Evolutionary conservation across 2,797 vertebrate genomes (phyloP), one percentile per base, ranked within the genome.

Genomic region (Xenentodon cancila): DNA sequence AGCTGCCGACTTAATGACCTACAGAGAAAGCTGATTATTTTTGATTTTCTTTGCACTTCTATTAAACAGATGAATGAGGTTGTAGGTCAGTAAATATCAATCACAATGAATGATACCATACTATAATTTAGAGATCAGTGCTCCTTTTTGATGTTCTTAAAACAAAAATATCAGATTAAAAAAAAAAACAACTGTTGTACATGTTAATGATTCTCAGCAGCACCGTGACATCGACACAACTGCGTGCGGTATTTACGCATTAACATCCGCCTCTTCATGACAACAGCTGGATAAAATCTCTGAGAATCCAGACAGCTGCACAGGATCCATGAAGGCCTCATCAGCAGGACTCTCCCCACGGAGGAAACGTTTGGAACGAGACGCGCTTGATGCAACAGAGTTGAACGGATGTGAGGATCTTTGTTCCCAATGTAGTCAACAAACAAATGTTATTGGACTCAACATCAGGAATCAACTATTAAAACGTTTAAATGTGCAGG

Each of bases 241-340:
- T n/a, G 20, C 9, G 9, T 16, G 19, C 27, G n/a, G 15, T 21
- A 4, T n/a, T 42, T 12, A n/a, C 18, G 22, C 12, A 9, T 64
- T 58, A 64, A 71, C 46, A 67, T 55, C 60, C 47, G 49, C 66
- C 64, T 19, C 55, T 49, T 67, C 56, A 71, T 70, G 51, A 32
- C 52, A 54, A 57, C 89, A 91, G 88, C 88, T 91, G 89, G 63
- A 57, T 70, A 57, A 72, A 52, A 53, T 71, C 75, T 53, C 51
- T 42, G 80, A 86, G 79, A 84, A 75, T 68, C 25, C 27, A 34
- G 56, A 69, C 89, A 90, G 84, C 89, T 90, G 91, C 45, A 25
- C 53, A 22, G 59, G 64, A 85, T 84, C 67, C 67, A 54, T 11
- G n/a, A 68, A 46, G 37, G 4, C 0, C 21, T 81, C 65, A 49